Base-by-base conservation (phyloP, 2,888 invertebrate species). In the Tachina grossa region DNA sequence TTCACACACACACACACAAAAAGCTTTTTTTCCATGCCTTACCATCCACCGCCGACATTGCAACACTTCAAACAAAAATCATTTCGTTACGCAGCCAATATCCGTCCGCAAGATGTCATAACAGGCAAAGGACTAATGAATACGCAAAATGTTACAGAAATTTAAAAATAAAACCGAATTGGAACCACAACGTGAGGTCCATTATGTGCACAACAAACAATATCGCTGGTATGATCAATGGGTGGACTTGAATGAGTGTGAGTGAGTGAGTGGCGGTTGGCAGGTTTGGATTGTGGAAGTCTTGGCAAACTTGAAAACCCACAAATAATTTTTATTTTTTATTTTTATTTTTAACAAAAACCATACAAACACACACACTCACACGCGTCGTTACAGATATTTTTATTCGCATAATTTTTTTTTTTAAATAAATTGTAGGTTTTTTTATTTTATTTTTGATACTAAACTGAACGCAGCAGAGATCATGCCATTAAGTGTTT, bases 121-220 rank as follows among this genome's bases (percentile, higher is more conserved):
- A 84, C 79, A 80, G 80, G 63, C 47, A 80, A 84, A 71, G 84
- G 75, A 79, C 84, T 81, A 81, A 84, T 77, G 81, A 84, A 84
- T 72, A 66, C 47, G 63, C 39, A 55, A 80, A 74, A 72, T 80
- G 71, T 69, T 45, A 76, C 53, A 76, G 75, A 53, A 55, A 76
- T 22, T 63, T 31, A 51, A 78, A 51, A 51, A 53, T 31, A 13
- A 78, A 22, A 53, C 9, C 47, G 65, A 75, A 53, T 63, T 51
- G 59, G 47, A 47, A 75, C 74, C 76, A 72, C 81, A 84, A 77
- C 81, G 84, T 84, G 81, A 84, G 81, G 81, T 84, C 81, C 72
- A 72, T 81, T 84, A 74, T 74, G 45, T 16, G 16, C n/a, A 41
- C 14, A 59, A 63, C 78, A 78, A 61, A 63, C 78, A 78, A 61